phyloP scores from a whole-genome alignment of 2,113 vertebrate genomes.

The Dendropsophus ebraccatus region DNA sequence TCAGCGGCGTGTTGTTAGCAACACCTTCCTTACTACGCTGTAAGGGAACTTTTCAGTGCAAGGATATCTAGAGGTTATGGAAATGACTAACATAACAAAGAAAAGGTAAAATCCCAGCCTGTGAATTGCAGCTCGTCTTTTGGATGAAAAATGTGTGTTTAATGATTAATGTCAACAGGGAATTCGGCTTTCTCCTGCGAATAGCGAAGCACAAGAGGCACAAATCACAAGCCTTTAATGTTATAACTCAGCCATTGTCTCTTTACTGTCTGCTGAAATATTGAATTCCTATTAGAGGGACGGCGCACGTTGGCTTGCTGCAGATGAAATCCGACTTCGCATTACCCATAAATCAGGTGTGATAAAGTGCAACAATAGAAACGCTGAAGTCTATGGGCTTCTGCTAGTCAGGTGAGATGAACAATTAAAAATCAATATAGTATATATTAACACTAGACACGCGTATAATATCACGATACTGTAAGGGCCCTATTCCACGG shows the following conservation, averaged over 20 bases:
- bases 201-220: constrained; percentile 7
- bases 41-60: background rate
- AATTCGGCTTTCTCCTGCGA: constrained; percentile 25
- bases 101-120: constrained; percentile 14
- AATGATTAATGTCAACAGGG: constrained; percentile 34
- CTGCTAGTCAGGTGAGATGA: background rate
- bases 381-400: background rate
- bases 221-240: constrained; percentile 35
- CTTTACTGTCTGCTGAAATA: constrained; percentile 19
- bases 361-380: background rate
- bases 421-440: background rate
- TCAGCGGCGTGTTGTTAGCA: background rate
- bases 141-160: constrained; percentile 32
- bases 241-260: constrained; percentile 12
- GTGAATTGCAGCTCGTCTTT: background rate
- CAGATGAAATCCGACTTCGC: background rate
- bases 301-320: background rate
- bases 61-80: constrained; percentile 38
- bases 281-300: background rate
- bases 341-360: constrained; percentile 19
- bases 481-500: too few relatives aligned
- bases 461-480: background rate
- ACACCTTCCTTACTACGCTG: background rate
- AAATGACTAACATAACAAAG: constrained; percentile 34
- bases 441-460: background rate